Evolutionary conservation across 1,140 invertebrate species (phyloP), one percentile per base, ranked within the genome.

Genomic region (Calephelis virginiensis): DNA sequence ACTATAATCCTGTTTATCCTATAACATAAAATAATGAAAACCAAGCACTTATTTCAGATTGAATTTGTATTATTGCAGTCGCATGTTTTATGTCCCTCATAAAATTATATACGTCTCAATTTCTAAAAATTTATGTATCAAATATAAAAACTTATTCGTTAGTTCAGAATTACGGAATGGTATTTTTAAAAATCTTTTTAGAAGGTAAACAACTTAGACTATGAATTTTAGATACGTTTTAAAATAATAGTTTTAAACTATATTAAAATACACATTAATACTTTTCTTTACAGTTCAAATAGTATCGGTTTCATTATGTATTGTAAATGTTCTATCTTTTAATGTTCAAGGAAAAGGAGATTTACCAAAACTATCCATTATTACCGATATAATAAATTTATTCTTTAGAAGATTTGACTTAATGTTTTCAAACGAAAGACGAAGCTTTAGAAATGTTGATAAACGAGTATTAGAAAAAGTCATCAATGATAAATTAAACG

Each of bases 401-500:
- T 76, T 72, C 43, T 5, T 82, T 38, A 70, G 67, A 63, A 73
- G 75, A 11, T 56, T 11, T 56, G 11, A 10, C 10, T 37, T 12
- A 5, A 38, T 56, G 1, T 12, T 37, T 37, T 28, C 8, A 37
- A 37, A 12, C 53, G 53, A 28, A 37, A 67, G 62, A 50, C 69
- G 40, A 6, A 40, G 45, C 7, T 46, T 67, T 50, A 77, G 61
- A 43, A 28, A 28, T 8, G 13, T 12, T 0, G 60, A 63, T 48
- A 71, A 81, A 64, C 38, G 46, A 1, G 9, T 59, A 28, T 45
- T 85, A 17, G 64, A 80, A 64, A 73, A 76, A 48, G 68, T 64
- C 43, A 80, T 87, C 38, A 69, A 61, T 63, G 46, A 69, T 12
- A 86, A 81, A 74, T 64, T 85, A 48, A 53, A 69, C 8, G 69